phyloP scores from a whole-genome alignment of 2,113 vertebrate genomes.

The Suncus etruscus region DNA sequence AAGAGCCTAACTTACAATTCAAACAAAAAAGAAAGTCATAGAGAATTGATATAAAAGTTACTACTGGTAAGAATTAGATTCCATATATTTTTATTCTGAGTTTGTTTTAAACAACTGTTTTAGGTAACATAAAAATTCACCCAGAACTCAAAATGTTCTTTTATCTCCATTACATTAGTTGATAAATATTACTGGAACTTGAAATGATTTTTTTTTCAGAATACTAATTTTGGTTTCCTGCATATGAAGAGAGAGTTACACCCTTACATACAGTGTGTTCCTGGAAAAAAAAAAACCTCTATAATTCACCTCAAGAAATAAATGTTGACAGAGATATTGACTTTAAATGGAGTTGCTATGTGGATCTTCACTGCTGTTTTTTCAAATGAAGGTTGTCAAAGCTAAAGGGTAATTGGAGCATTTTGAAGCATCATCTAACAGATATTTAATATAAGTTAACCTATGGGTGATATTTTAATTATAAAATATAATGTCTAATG shows the following conservation, averaged over 20 bases:
- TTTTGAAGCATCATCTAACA: no score
- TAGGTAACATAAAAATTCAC: background rate
- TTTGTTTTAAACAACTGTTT: background rate
- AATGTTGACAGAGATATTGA: background rate
- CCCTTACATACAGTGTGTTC: no score
- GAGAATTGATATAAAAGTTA: background rate
- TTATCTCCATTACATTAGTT: background rate
- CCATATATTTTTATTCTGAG: background rate
- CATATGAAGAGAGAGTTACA: background rate
- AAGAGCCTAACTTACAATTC: background rate
- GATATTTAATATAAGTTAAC: no score
- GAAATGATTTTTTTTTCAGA: background rate
- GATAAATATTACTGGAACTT: background rate
- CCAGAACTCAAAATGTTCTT: background rate
- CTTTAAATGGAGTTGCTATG: background rate
- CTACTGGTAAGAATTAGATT: background rate
- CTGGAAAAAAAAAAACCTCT: background rate
- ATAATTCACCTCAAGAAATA: background rate
- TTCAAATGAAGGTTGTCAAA: background rate
- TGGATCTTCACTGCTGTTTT: background rate
- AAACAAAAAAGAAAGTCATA: background rate
- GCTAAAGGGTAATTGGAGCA: no score
- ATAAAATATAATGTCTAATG: no score
- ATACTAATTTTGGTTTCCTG: background rate
- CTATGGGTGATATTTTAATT: background rate